Evolutionary conservation across 2,113 vertebrate genomes (phyloP).

Genomic region (Rhabdomys dilectus): DNA sequence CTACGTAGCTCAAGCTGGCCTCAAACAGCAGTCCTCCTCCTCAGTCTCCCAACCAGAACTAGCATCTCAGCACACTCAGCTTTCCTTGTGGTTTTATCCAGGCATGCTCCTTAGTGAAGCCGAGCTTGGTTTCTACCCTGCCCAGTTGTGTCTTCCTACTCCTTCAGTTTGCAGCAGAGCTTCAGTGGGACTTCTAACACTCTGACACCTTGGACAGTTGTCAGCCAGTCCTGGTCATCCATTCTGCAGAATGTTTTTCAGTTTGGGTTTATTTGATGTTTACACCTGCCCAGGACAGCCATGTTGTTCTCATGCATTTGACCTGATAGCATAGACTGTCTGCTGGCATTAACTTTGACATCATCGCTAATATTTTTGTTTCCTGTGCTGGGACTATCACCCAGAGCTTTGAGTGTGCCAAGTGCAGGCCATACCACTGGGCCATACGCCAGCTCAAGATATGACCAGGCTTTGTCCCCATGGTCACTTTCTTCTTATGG

Average conservation of each 20-base stretch:
- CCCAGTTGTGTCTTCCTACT: not conserved
- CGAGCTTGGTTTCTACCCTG: no score
- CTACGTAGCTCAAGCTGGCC: not conserved
- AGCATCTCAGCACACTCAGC: not conserved
- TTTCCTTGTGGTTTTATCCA: not conserved
- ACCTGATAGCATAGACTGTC: not conserved
- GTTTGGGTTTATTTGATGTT: not conserved
- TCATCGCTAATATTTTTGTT: not conserved
- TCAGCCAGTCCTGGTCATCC: not conserved
- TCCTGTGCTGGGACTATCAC: not conserved
- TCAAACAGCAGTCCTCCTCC: not conserved
- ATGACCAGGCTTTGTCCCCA: not conserved
- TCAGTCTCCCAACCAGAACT: not conserved
- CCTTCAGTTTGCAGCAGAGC: not conserved
- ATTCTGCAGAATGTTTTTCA: conserved; percentile 2
- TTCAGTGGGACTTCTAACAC: not conserved
- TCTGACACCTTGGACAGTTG: conserved; percentile 10
- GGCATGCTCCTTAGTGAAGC: not conserved
- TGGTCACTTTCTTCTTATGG: not conserved
- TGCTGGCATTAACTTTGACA: not conserved
- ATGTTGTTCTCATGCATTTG: not conserved
- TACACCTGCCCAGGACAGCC: not conserved
- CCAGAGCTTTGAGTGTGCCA: not conserved
- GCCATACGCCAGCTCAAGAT: not conserved
- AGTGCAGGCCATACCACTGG: not conserved